Evolutionary conservation across 64 coral and sea anemone genomes (phyloP), one percentile per base, ranked within the genome.

Genomic region (Dendrophyllia cribrosa): DNA sequence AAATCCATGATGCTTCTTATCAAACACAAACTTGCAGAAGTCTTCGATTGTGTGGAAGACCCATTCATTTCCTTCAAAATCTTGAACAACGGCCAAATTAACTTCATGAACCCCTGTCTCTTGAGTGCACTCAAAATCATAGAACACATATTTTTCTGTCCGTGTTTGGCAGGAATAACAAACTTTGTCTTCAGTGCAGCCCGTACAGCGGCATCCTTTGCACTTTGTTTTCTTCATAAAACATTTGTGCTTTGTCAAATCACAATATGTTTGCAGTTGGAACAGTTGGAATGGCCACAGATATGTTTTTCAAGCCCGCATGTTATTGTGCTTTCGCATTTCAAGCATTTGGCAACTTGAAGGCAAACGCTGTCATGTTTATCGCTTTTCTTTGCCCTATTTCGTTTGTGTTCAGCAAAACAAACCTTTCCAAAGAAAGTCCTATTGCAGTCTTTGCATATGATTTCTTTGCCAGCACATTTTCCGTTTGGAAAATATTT

Each of bases 401-500:
- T 73, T 74, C 85, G 15, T 50, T 70, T 87, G 22, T 87, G 46
- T 87, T 87, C n/a, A n/a, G n/a, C n/a, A n/a, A n/a, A n/a, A n/a
- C n/a, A n/a, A n/a, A n/a, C n/a, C n/a, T n/a, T n/a, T n/a, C n/a
- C n/a, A n/a, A n/a, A n/a, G n/a, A n/a, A n/a, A n/a, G n/a, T n/a
- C n/a, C n/a, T n/a, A n/a, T n/a, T n/a, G n/a, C n/a, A n/a, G n/a
- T n/a, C n/a, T n/a, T n/a, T n/a, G n/a, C n/a, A n/a, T n/a, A n/a
- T n/a, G n/a, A n/a, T n/a, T n/a, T n/a, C n/a, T n/a, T n/a, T n/a
- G n/a, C n/a, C n/a, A n/a, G n/a, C n/a, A n/a, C n/a, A n/a, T n/a
- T n/a, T n/a, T n/a, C n/a, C n/a, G n/a, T n/a, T n/a, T n/a, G n/a
- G n/a, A n/a, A n/a, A n/a, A n/a, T n/a, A n/a, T n/a, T n/a, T n/a